phyloP scores from a whole-genome alignment of 1,140 invertebrate species.

The Papilio helenus region DNA sequence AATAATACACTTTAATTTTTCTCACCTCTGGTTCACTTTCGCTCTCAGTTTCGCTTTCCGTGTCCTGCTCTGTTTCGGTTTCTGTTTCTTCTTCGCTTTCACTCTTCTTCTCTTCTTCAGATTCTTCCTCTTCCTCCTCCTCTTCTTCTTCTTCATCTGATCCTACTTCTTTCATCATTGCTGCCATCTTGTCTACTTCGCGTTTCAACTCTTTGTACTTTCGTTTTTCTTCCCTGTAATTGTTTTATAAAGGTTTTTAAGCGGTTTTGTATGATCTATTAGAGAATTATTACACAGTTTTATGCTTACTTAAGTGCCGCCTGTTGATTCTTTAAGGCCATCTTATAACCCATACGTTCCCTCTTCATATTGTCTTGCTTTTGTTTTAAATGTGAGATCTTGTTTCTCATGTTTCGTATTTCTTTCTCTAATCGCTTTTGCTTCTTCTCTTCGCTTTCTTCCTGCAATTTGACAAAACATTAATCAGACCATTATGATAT shows the following conservation, averaged over 20 bases:
- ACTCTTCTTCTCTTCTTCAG: conserved; percentile 85
- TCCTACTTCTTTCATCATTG: conserved; percentile 90
- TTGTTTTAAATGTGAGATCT: conserved; percentile 90
- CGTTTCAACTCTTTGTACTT: conserved; percentile 91
- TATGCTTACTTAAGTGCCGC: conserved; percentile 85
- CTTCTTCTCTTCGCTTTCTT: conserved; percentile 88
- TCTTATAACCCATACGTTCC: conserved; percentile 90
- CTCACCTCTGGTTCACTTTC: conserved; percentile 86
- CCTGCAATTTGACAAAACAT: conserved; percentile 67
- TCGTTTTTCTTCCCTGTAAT: conserved; percentile 86
- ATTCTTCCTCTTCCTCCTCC: conserved; percentile 87
- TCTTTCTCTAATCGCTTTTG: conserved; percentile 89
- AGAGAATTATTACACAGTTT: background rate
- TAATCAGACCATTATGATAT: background rate
- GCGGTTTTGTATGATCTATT: background rate
- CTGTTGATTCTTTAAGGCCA: conserved; percentile 91
- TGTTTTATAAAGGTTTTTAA: background rate
- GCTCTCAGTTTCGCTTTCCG: conserved; percentile 85
- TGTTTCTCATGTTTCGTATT: conserved; percentile 89
- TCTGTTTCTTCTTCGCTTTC: conserved; percentile 85
- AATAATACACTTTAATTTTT: conserved; percentile 27
- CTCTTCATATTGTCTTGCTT: conserved; percentile 90
- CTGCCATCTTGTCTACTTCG: conserved; percentile 95
- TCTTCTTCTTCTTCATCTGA: conserved; percentile 89
- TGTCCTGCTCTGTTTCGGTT: conserved; percentile 85